Conservation (phyloP, 2,113 vertebrate species). For the Athene noctua region DNA sequence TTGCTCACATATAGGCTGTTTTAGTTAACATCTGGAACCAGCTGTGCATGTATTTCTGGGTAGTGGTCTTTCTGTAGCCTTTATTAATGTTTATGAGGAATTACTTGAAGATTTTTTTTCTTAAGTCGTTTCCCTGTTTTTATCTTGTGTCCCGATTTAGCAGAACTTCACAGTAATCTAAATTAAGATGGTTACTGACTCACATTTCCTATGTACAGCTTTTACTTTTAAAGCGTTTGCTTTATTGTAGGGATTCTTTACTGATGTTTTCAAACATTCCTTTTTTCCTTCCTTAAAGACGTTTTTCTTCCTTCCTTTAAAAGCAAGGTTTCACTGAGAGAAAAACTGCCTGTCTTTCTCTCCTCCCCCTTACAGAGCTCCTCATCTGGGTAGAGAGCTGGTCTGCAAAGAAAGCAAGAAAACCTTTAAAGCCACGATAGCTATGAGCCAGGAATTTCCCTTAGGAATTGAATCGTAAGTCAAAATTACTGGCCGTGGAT, state of each 20-base stretch:
- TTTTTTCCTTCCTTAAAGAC: too few relatives aligned
- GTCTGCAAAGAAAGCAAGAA: constrained; percentile 99
- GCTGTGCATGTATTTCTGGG: background rate
- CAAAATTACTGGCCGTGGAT: rapidly evolving
- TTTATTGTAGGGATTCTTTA: background rate
- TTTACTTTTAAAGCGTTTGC: background rate
- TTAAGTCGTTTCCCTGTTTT: rapidly evolving
- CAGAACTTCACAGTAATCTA: background rate
- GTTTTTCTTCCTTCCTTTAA: background rate
- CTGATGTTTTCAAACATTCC: background rate
- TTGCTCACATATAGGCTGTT: background rate
- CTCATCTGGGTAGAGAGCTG: constrained; percentile 94
- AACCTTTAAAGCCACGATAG: constrained; percentile 97
- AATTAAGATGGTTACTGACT: background rate
- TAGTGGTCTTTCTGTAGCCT: background rate
- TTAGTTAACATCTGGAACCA: background rate
- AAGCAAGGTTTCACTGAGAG: background rate
- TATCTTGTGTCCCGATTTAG: background rate
- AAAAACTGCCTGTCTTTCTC: background rate
- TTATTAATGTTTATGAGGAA: background rate
- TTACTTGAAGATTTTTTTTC: background rate
- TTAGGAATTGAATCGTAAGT: constrained; percentile 96
- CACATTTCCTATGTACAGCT: background rate
- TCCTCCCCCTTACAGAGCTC: constrained; percentile 77
- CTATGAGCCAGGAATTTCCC: constrained; percentile 99